phyloP scores from a whole-genome alignment of 2,888 invertebrate species.

The Sussaba pulchella region DNA sequence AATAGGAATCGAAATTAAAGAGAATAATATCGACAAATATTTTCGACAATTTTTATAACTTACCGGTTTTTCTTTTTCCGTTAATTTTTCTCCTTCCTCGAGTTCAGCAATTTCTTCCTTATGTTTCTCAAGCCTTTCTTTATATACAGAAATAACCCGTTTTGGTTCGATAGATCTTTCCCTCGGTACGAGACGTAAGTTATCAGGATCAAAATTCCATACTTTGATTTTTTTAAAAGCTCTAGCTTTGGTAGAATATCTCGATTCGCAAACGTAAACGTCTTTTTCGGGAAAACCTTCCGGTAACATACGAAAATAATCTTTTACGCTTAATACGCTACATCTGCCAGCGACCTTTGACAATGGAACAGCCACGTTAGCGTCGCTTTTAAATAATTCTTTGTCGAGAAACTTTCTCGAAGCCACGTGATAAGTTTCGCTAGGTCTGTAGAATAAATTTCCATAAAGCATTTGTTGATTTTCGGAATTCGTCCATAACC shows the following conservation, averaged over 20 bases:
- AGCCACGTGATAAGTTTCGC: constrained; percentile 98
- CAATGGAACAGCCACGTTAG: constrained; percentile 93
- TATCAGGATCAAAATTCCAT: constrained; percentile 89
- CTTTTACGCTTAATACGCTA: constrained; percentile 96
- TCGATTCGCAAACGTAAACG: constrained; percentile 98
- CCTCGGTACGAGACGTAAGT: constrained; percentile 88
- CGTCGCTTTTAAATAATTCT: constrained; percentile 98
- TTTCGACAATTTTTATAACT: no score
- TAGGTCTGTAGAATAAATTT: constrained; percentile 95
- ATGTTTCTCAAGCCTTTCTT: constrained; percentile 95
- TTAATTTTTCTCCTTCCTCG: constrained; percentile 92
- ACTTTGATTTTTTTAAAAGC: constrained; percentile 97
- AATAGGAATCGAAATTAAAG: no score
- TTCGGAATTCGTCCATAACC: constrained; percentile 94
- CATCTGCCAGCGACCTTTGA: constrained; percentile 95
- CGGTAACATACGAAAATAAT: constrained; percentile 96
- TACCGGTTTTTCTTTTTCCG: constrained; percentile 95
- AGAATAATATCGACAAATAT: no score
- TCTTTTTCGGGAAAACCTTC: constrained; percentile 96
- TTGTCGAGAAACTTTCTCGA: constrained; percentile 98
- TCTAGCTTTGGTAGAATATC: constrained; percentile 94
- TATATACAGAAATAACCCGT: constrained; percentile 96
- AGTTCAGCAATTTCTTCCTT: constrained; percentile 95
- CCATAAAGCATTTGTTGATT: constrained; percentile 95
- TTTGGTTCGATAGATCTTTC: constrained; percentile 93